These are phyloP conservation scores for Leptodactylus fallax DNA, from an alignment of 2,797 vertebrate genomes.

Conservation along the genomic window DNA sequence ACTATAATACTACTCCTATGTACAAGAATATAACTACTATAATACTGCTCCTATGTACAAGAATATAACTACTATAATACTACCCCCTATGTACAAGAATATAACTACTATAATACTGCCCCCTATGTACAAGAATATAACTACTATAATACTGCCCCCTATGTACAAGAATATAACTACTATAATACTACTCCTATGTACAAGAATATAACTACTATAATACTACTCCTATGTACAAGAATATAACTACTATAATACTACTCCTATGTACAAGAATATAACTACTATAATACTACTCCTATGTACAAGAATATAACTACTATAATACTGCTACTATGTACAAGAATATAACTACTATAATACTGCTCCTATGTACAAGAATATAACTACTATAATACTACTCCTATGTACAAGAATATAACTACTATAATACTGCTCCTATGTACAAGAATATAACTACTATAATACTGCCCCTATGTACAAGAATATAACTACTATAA, in stretches of 20 bases:
- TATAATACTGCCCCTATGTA: too few relatives aligned
- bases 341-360: constrained; percentile 2
- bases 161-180: too few relatives aligned
- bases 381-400: too few relatives aligned
- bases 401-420: too few relatives aligned
- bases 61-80: constrained; percentile 16
- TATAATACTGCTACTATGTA: background rate
- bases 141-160: too few relatives aligned
- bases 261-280: too few relatives aligned
- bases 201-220: constrained; percentile 7
- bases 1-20: background rate
- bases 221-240: background rate
- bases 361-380: too few relatives aligned
- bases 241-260: too few relatives aligned
- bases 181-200: background rate
- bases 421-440: too few relatives aligned
- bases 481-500: background rate
- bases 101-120: background rate
- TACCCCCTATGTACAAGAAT: background rate
- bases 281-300: too few relatives aligned
- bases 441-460: too few relatives aligned
- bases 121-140: too few relatives aligned
- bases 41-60: background rate
- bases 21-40: background rate
- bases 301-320: constrained; percentile 6